Base-by-base conservation (phyloP, 1,140 invertebrate genomes). In the Polypedilum vanderplanki region DNA sequence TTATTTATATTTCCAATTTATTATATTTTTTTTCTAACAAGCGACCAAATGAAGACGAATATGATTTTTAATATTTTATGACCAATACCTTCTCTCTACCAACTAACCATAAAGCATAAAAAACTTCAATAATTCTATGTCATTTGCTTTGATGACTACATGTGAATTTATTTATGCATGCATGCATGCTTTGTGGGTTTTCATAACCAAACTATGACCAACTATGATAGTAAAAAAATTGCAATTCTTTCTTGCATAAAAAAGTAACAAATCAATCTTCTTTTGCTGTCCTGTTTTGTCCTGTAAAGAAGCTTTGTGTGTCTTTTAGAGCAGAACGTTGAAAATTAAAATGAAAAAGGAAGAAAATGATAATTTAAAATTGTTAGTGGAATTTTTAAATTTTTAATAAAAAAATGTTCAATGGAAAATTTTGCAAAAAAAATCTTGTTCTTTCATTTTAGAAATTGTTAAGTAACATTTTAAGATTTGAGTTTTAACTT, bases 161-260 rank as follows among this genome's bases (percentile, higher is more conserved):
- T 33, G 24, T 33, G 24, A 33, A 33, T 33, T 33, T 33, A 33
- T 33, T 33, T 33, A 33, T 33, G 24, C 24, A 33, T 33, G 24
- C 5, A 3, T 33, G 24, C 24, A 33, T 33, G 24, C 24, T 33
- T 33, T 33, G 24, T 33, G 24, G 24, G 24, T 33, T 33, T n/a
- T 33, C 24, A 33, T 33, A 33, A 33, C 24, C 24, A 33, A 33
- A 33, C 24, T 33, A 5, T 33, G 24, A 33, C 24, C 24, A 33
- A 33, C 24, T 33, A 33, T 12, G n/a, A 12, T 57, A 1, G 24
- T 33, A 33, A 33, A 57, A 57, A 57, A 57, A 57, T 57, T 57
- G 46, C 46, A 57, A 57, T 57, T 57, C n/a, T n/a, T 57, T 57
- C n/a, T n/a, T 57, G 46, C 46, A 57, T 57, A 57, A 57, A 57